phyloP scores from a whole-genome alignment of 1,140 invertebrate species.

The Heliconius hermathena region DNA sequence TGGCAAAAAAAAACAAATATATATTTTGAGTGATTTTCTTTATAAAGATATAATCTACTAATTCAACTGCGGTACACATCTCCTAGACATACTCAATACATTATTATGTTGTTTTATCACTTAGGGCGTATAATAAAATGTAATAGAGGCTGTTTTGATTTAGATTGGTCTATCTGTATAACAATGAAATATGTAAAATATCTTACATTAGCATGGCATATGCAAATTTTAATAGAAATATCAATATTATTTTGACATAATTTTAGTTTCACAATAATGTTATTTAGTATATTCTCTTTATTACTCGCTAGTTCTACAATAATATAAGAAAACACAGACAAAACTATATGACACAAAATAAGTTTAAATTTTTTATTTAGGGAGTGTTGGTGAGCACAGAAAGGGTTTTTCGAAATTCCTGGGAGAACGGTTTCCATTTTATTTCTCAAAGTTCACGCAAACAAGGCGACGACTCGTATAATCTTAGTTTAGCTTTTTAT shows the following conservation, averaged over 20 bases:
- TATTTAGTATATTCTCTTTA: background rate
- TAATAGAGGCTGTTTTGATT: constrained; percentile 4
- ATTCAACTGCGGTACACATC: background rate
- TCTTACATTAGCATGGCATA: background rate
- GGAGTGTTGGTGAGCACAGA: too few relatives aligned
- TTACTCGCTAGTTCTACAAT: background rate
- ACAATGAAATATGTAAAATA: constrained; percentile 2
- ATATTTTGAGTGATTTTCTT: too few relatives aligned
- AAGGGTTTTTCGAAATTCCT: too few relatives aligned
- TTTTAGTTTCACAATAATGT: constrained; percentile 1
- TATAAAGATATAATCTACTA: background rate
- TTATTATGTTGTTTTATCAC: constrained; percentile 30
- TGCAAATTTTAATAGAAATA: constrained; percentile 2
- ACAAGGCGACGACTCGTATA: too few relatives aligned
- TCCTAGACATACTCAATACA: constrained; percentile 9
- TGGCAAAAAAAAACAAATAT: too few relatives aligned
- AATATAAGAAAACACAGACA: background rate
- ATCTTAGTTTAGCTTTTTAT: too few relatives aligned
- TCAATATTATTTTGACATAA: background rate
- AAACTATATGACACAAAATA: too few relatives aligned
- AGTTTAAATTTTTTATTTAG: too few relatives aligned
- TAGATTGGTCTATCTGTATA: constrained; percentile 2
- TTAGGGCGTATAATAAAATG: constrained; percentile 8
- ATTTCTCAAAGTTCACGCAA: too few relatives aligned
- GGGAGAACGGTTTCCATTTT: too few relatives aligned